Evolutionary conservation across 2,113 vertebrate genomes (phyloP).

Genomic region (Pseudopodoces humilis): DNA sequence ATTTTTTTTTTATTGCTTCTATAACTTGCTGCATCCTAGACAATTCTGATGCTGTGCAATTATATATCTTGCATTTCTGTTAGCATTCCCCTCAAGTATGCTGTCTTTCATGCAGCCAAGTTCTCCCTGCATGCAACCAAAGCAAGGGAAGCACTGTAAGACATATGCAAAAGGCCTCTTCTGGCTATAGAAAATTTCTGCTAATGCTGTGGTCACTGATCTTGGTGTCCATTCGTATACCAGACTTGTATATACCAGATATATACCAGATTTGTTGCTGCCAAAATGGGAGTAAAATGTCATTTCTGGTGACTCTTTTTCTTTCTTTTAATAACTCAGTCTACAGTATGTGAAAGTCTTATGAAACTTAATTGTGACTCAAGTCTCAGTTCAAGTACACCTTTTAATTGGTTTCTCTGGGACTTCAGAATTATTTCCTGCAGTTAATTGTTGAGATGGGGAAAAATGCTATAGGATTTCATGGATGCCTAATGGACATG

Average conservation of each 20-base stretch:
- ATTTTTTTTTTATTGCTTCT: not conserved
- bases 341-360: not conserved
- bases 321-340: not conserved
- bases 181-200: not conserved
- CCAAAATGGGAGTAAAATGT: not conserved
- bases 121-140: not conserved
- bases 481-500: rapidly evolving
- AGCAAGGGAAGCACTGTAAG: not conserved
- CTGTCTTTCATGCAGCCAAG: not conserved
- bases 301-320: not conserved
- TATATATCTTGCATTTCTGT: not conserved
- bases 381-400: not conserved
- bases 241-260: not conserved
- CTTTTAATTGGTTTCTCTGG: constrained; percentile 62
- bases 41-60: not conserved
- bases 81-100: not conserved
- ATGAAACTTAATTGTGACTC: constrained; percentile 14
- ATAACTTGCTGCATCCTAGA: not conserved
- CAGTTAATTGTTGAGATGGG: constrained; percentile 17
- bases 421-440: constrained; percentile 40
- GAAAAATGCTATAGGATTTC: not conserved
- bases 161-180: not conserved
- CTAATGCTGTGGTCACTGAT: not conserved
- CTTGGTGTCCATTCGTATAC: not conserved
- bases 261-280: not conserved